phyloP scores from a whole-genome alignment of 2,888 invertebrate genomes.

The Coleophora flavipennella region DNA sequence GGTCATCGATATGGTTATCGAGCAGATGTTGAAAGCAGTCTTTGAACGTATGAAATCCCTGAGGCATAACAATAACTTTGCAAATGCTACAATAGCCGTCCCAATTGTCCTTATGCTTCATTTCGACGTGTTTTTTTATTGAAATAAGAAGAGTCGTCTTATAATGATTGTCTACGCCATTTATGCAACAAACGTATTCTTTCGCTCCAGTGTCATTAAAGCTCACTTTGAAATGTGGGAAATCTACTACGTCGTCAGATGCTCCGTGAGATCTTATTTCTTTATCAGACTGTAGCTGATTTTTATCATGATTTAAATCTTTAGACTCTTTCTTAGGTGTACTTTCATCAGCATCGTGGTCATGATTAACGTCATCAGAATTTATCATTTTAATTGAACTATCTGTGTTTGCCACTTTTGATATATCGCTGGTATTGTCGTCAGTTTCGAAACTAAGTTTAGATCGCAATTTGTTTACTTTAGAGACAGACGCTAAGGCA shows the following conservation, averaged over 20 bases:
- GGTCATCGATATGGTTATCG: conserved; percentile 54
- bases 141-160: conserved; percentile 52
- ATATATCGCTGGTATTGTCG: conserved; percentile 21
- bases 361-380: conserved; percentile 8
- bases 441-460: conserved; percentile 52
- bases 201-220: conserved; percentile 37
- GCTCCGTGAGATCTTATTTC: not conserved
- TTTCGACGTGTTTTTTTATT: conserved; percentile 56
- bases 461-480: conserved; percentile 27
- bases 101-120: conserved; percentile 61
- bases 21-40: conserved; percentile 57
- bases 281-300: not conserved
- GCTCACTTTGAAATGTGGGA: conserved; percentile 50
- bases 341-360: not conserved
- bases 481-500: not conserved
- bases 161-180: conserved; percentile 45
- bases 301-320: too few species aligned
- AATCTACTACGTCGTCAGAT: conserved; percentile 25
- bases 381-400: conserved; percentile 9
- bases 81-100: conserved; percentile 70
- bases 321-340: too few species aligned
- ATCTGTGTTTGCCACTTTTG: conserved; percentile 12
- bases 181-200: conserved; percentile 57
- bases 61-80: conserved; percentile 52
- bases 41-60: conserved; percentile 43